Percentiles rank a stretch among this genome's conserved stretches.
These are phyloP conservation scores for Julus scanicus DNA, from an alignment of 2,888 invertebrate genomes.

Conservation along the genomic window DNA sequence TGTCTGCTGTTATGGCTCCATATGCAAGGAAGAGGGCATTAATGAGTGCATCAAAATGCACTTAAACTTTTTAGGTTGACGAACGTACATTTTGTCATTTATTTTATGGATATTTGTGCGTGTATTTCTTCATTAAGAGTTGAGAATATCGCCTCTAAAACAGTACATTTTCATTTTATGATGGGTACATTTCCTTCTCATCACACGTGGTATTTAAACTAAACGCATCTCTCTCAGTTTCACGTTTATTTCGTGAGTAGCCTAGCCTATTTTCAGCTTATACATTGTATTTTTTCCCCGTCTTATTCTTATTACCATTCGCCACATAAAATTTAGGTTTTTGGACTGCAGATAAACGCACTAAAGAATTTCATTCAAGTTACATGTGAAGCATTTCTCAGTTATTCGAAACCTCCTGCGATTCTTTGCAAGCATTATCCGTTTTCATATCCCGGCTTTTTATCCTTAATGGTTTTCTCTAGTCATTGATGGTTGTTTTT, in stretches of 20 bases:
- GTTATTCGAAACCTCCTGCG: not conserved
- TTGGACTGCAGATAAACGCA: conserved; percentile 42
- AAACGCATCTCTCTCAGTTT: not conserved
- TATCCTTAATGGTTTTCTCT: conserved; percentile 36
- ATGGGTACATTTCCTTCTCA: conserved; percentile 31
- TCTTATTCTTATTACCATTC: conserved; percentile 32
- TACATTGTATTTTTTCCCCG: not conserved
- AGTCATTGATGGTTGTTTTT: conserved; percentile 23
- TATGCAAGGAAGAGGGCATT: not conserved
- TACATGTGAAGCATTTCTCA: conserved; percentile 8
- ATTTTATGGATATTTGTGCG: conserved; percentile 20
- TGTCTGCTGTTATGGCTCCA: not conserved
- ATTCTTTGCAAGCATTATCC: not conserved
- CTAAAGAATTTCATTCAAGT: conserved; percentile 36
- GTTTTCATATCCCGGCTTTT: conserved; percentile 34
- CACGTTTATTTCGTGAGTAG: not conserved
- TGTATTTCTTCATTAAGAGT: conserved; percentile 40
- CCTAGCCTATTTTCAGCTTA: not conserved
- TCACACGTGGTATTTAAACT: conserved; percentile 5
- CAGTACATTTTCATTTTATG: conserved; percentile 34
- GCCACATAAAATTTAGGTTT: not conserved
- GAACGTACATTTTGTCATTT: conserved; percentile 36
- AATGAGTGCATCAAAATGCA: conserved; percentile 31
- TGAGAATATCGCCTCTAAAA: conserved; percentile 33
- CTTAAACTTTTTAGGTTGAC: conserved; percentile 30